Conservation (phyloP, 92 coral and sea anemone species). For the Anthopleura xanthogrammica region DNA sequence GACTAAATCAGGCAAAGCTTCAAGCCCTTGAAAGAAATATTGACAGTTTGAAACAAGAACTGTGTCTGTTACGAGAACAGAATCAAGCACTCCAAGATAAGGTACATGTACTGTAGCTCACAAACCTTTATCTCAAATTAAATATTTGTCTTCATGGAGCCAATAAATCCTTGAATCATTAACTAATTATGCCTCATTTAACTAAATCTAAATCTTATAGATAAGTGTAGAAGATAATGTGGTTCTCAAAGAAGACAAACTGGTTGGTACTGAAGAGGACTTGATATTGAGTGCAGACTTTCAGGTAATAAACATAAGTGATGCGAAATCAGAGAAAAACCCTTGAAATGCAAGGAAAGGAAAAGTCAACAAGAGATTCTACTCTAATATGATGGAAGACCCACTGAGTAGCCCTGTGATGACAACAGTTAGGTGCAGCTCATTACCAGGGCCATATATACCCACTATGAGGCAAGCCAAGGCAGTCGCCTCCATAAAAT, state of each 20-base stretch:
- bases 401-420: too few relatives aligned
- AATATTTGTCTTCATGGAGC: neutral
- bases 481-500: too few relatives aligned
- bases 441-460: too few relatives aligned
- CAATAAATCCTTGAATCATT: too few relatives aligned
- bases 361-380: too few relatives aligned
- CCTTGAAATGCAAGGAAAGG: too few relatives aligned
- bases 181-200: too few relatives aligned
- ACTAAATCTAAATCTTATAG: neutral
- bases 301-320: neutral
- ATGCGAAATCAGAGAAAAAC: neutral
- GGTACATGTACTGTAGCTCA: too few relatives aligned
- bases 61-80: constrained; percentile 49
- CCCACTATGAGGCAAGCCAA: too few relatives aligned
- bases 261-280: constrained; percentile 9
- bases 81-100: constrained; percentile 39
- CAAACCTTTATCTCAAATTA: neutral
- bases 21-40: constrained; percentile 42
- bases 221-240: neutral
- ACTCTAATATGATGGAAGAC: too few relatives aligned
- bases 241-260: constrained; percentile 5
- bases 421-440: too few relatives aligned
- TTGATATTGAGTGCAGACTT: neutral
- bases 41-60: constrained; percentile 60
- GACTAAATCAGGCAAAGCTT: constrained; percentile 10